Base-by-base conservation (phyloP, 1,140 invertebrate genomes). In the Panagrolaimus sp. region DNA sequence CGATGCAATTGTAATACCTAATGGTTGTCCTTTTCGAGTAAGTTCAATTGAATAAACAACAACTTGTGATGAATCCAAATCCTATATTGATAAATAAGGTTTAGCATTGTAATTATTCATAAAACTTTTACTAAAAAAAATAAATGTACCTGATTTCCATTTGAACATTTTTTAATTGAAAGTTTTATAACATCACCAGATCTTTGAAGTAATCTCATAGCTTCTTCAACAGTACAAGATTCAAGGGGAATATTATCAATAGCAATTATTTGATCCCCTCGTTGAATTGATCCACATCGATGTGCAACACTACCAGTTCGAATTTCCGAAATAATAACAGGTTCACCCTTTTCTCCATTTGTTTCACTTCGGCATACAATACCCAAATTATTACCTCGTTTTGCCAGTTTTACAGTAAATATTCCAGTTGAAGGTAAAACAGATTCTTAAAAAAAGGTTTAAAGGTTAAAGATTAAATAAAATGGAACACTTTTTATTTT, bases 261-360 rank as follows among this genome's bases (percentile, higher is more conserved):
- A 0, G 92, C 91, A 7, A 96, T 82, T 0, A 96, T 84, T 27
- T 89, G 88, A 82, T 96, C 93, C 0, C 92, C 92, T 0, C 90
- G 86, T 47, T 91, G 88, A 38, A 96, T 85, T 7, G 91, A 91
- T 0, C 92, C 92, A 79, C 83, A 84, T 71, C 85, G 88, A 84
- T 96, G 91, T 0, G 93, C 92, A 0, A 92, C 88, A 38, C 92
- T 95, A 7, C 92, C 93, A 62, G 89, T 88, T 65, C 90, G 89
- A 1, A 96, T 90, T 75, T 93, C 90, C 0, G 90, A 89, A 69
- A 95, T 92, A 38, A 89, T 84, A 57, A 91, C 83, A 11, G 88
- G 87, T 70, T 90, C 89, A 67, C 89, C 87, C 79, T 77, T 65
- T 69, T 68, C 74, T 69, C 64, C 67, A 74, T 69, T 70, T 14